These are phyloP conservation scores for Illadopsis cleaveri DNA, from an alignment of 2,113 vertebrate species.

Conservation along the genomic window DNA sequence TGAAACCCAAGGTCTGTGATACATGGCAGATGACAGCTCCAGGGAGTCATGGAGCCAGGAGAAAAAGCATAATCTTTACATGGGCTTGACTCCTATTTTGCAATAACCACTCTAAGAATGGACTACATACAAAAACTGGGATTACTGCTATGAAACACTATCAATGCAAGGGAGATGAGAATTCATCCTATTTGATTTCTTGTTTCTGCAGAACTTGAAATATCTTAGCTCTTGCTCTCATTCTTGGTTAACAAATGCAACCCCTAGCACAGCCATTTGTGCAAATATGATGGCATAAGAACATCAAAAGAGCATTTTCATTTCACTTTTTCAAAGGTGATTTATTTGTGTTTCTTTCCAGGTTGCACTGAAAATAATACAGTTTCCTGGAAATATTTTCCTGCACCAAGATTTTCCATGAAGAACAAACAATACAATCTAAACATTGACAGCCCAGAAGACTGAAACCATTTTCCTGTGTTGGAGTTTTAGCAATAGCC, in stretches of 20 bases:
- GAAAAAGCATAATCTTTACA: not conserved
- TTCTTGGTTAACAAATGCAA: not conserved
- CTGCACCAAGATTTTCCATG: not conserved
- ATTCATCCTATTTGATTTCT: not conserved
- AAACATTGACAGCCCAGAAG: conserved; percentile 8
- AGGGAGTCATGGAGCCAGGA: not conserved
- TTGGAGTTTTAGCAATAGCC: conserved; percentile 29
- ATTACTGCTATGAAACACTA: not conserved
- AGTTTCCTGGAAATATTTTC: conserved; percentile 5
- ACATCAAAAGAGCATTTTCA: not conserved
- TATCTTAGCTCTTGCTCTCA: not conserved
- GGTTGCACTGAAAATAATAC: not conserved
- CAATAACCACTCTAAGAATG: not conserved
- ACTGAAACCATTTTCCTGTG: conserved; percentile 20
- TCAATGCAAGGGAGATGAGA: not conserved
- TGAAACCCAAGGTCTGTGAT: not conserved
- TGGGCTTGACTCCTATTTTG: not conserved
- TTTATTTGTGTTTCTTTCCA: not conserved
- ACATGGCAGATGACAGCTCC: not conserved
- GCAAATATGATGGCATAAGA: not conserved
- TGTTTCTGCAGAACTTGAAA: not conserved
- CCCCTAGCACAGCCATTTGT: not conserved
- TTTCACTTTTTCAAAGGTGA: not conserved
- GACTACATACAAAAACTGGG: not conserved
- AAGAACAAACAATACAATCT: conserved; percentile 6